Conservation (phyloP, 2,113 vertebrate species). For the Fulica atra region DNA sequence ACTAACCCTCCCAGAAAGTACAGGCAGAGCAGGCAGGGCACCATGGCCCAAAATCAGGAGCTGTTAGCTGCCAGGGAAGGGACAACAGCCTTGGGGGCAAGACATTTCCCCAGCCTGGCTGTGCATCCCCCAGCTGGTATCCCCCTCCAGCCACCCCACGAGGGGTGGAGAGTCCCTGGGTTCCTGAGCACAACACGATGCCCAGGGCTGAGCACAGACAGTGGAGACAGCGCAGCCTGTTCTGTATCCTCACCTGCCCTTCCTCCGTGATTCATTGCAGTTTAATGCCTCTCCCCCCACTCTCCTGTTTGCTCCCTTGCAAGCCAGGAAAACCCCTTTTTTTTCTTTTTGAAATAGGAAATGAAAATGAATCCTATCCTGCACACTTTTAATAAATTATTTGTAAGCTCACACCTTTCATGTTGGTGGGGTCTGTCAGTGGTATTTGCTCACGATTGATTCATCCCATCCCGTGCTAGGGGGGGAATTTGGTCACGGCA, state of each 20-base stretch:
- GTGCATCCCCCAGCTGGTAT: background rate
- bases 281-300: background rate
- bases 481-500: background rate
- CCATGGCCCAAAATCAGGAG: constrained; percentile 55
- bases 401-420: background rate
- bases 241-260: background rate
- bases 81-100: background rate
- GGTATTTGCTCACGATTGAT: constrained; percentile 26
- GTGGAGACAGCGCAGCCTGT: background rate
- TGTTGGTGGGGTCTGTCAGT: background rate
- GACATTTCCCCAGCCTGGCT: background rate
- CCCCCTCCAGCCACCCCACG: background rate
- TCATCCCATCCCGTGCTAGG: rapidly evolving
- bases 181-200: background rate
- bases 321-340: constrained; percentile 28
- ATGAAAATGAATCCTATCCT: constrained; percentile 62
- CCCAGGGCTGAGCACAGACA: background rate
- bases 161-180: background rate
- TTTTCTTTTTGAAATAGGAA: background rate
- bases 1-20: no score
- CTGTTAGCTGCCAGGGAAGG: background rate
- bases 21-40: background rate
- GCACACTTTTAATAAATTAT: constrained; percentile 36
- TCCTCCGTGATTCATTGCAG: background rate
- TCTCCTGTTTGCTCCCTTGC: background rate